Percentiles rank a stretch among this genome's conserved stretches.
Evolutionary conservation across 35 echinoderm and acorn worm genomes (phyloP).

Genomic region (Stichopus chloronotus): DNA sequence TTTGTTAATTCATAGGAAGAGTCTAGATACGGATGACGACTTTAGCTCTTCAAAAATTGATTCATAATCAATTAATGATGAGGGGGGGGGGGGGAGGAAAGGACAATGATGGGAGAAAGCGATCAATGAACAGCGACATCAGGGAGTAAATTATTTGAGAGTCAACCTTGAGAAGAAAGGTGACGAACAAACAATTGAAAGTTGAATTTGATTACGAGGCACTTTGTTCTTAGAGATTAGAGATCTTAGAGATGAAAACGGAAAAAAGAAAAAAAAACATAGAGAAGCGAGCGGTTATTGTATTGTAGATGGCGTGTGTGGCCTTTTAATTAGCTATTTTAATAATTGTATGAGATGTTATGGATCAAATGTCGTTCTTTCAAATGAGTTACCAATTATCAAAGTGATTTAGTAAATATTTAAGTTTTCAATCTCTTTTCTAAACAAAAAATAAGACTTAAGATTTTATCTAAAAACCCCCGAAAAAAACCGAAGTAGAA

Average conservation of each 20-base stretch:
- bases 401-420: too few species aligned
- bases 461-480: too few species aligned
- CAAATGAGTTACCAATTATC: too few species aligned
- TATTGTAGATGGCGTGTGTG: too few species aligned
- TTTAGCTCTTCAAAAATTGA: neutral
- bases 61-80: neutral
- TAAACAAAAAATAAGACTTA: too few species aligned
- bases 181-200: neutral
- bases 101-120: neutral
- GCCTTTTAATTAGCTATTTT: too few species aligned
- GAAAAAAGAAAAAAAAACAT: neutral
- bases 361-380: too few species aligned
- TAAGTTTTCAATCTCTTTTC: too few species aligned
- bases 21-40: neutral
- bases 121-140: neutral
- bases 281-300: neutral
- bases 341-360: too few species aligned
- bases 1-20: neutral
- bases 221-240: neutral
- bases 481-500: too few species aligned
- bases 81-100: too few species aligned
- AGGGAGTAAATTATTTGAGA: neutral
- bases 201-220: neutral
- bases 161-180: neutral
- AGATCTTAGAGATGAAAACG: neutral